A percentile compares a stretch with the other conserved stretches of the same genome.
Conservation (phyloP, 1,140 invertebrate genomes). For the Sinella curviseta region DNA sequence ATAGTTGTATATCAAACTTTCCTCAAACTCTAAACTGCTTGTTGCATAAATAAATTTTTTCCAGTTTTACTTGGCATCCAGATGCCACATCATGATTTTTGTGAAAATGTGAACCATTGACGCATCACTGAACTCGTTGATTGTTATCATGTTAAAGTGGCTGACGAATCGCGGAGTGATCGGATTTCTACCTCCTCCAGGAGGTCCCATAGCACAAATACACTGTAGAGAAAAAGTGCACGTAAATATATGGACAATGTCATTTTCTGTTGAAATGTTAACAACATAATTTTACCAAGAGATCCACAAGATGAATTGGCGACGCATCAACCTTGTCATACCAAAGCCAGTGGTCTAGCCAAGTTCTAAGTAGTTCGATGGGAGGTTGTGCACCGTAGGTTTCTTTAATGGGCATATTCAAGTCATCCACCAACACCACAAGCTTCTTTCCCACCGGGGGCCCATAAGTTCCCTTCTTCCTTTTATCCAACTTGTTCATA, state of each 20-base stretch:
- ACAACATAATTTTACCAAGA: slow-evolving; percentile 64
- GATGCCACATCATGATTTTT: slow-evolving; percentile 90
- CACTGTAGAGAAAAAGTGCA: slow-evolving; percentile 56
- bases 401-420: slow-evolving; percentile 87
- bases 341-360: slow-evolving; percentile 87
- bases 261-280: background rate
- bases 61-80: slow-evolving; percentile 71
- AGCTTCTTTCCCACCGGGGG: slow-evolving; percentile 85
- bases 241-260: background rate
- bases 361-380: slow-evolving; percentile 85
- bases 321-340: slow-evolving; percentile 86
- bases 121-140: slow-evolving; percentile 86
- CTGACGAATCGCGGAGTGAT: slow-evolving; percentile 84
- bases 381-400: slow-evolving; percentile 81
- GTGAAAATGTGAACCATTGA: slow-evolving; percentile 84
- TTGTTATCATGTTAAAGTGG: slow-evolving; percentile 84
- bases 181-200: slow-evolving; percentile 78
- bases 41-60: background rate
- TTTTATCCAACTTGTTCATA: slow-evolving; percentile 90
- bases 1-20: too few species aligned
- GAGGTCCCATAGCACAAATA: slow-evolving; percentile 84
- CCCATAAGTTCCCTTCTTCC: slow-evolving; percentile 90
- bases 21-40: background rate
- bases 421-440: slow-evolving; percentile 90
- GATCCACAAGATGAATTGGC: slow-evolving; percentile 81